These are phyloP conservation scores for Mirza zaza DNA, from an alignment of 2,113 vertebrate genomes.

Conservation along the genomic window DNA sequence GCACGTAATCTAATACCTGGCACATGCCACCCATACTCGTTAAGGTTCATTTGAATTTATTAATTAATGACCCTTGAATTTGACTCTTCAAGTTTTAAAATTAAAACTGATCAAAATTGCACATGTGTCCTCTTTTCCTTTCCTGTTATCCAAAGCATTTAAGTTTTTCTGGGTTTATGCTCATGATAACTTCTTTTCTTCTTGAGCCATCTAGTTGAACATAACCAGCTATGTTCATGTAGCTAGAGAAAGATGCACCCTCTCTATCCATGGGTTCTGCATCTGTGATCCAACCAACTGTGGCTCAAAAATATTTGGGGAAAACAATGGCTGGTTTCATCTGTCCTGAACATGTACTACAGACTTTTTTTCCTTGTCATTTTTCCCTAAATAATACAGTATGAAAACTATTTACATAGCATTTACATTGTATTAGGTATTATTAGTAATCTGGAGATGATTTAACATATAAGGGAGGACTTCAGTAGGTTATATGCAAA, in stretches of 20 bases:
- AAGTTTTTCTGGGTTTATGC: background rate
- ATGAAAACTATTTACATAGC: no score
- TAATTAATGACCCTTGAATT: background rate
- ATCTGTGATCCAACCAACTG: background rate
- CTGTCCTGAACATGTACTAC: no score
- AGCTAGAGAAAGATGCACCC: background rate
- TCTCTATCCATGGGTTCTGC: background rate
- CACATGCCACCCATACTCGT: accelerated
- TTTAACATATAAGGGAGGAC: background rate
- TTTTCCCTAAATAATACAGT: no score
- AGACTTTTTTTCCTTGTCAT: no score
- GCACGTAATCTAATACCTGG: background rate
- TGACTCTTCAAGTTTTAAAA: background rate
- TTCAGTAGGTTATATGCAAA: background rate
- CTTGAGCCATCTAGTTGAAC: background rate
- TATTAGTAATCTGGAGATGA: background rate
- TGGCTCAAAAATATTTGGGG: background rate
- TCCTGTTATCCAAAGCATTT: background rate
- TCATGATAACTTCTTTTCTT: background rate
- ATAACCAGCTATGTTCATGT: background rate
- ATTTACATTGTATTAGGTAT: background rate
- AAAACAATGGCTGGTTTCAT: no score
- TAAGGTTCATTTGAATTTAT: background rate
- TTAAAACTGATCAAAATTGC: background rate
- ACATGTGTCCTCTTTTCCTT: background rate